Conservation (phyloP, 1,140 invertebrate genomes). For the Drusus annulatus region DNA sequence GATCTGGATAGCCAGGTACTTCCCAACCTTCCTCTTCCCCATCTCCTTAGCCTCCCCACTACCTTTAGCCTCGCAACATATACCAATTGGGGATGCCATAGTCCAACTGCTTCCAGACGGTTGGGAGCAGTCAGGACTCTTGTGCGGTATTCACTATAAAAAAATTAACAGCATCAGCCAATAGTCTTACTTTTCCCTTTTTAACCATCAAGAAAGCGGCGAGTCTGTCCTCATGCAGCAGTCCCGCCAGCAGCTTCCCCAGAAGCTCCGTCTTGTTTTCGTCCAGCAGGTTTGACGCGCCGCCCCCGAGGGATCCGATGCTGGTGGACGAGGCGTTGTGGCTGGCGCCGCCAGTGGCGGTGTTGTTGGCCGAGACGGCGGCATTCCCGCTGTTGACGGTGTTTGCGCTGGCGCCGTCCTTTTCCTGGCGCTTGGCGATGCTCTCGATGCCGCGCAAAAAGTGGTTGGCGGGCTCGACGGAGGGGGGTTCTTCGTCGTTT, state of each 20-base stretch:
- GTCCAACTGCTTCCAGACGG: too few species aligned
- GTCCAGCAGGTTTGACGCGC: conserved; percentile 67
- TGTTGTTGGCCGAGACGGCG: too few species aligned
- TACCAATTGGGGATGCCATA: too few species aligned
- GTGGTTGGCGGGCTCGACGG: conserved; percentile 61
- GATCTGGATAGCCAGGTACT: too few species aligned
- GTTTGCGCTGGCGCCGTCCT: not conserved
- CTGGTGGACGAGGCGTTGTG: not conserved
- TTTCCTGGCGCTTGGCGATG: conserved; percentile 60
- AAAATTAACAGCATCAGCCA: too few species aligned
- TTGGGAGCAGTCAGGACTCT: too few species aligned
- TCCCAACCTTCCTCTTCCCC: too few species aligned
- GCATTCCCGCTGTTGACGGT: too few species aligned
- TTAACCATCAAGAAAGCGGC: conserved; percentile 78
- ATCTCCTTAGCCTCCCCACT: too few species aligned
- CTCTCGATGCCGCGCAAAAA: conserved; percentile 68
- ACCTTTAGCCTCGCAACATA: too few species aligned
- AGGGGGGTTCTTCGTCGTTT: conserved; percentile 62
- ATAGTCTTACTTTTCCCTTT: conserved; percentile 77
- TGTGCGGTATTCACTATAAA: too few species aligned
- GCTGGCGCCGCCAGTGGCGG: too few species aligned
- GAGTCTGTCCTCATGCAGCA: conserved; percentile 78
- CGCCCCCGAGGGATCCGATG: not conserved
- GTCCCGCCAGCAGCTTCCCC: conserved; percentile 74
- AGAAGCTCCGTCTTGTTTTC: conserved; percentile 74